A percentile compares a stretch with the other conserved stretches of the same genome.
Conservation (phyloP, 2,888 invertebrate genomes). For the Drosophila kokeensis region DNA sequence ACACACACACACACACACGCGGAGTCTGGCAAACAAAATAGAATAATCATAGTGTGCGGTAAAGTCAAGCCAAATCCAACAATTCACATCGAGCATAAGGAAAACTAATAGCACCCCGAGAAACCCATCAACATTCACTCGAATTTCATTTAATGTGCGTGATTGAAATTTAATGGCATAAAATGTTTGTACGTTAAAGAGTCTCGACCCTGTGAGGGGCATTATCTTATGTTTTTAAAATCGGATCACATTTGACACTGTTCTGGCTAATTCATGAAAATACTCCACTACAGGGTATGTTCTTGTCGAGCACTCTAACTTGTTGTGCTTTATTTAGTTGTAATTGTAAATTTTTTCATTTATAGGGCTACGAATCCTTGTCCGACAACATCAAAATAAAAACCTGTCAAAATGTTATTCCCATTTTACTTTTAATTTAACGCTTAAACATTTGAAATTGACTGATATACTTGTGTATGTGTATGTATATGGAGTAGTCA, state of each 20-base stretch:
- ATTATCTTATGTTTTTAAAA: not conserved
- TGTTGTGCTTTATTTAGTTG: not conserved
- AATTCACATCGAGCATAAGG: constrained; percentile 3
- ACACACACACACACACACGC: constrained; percentile 21
- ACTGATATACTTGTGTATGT: not conserved
- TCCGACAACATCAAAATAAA: constrained; percentile 9
- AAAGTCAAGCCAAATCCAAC: constrained; percentile 34
- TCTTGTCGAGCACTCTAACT: not conserved
- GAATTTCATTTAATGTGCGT: constrained; percentile 48
- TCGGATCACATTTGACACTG: not conserved
- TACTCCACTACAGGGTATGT: not conserved
- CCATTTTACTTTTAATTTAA: constrained; percentile 39
- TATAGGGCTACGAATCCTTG: not conserved
- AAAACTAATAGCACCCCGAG: constrained; percentile 23
- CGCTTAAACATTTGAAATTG: constrained; percentile 4
- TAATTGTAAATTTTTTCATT: not conserved
- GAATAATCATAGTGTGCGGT: constrained; percentile 36
- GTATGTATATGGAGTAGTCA: not conserved
- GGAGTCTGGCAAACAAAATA: constrained; percentile 19
- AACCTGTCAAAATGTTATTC: constrained; percentile 48
- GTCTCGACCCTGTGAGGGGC: not conserved
- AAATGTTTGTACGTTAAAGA: constrained; percentile 10
- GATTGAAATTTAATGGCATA: constrained; percentile 19
- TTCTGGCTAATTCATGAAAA: not conserved
- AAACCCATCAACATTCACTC: constrained; percentile 52